Base-by-base conservation (phyloP, 2,113 vertebrate genomes). In the Anseranas semipalmata region DNA sequence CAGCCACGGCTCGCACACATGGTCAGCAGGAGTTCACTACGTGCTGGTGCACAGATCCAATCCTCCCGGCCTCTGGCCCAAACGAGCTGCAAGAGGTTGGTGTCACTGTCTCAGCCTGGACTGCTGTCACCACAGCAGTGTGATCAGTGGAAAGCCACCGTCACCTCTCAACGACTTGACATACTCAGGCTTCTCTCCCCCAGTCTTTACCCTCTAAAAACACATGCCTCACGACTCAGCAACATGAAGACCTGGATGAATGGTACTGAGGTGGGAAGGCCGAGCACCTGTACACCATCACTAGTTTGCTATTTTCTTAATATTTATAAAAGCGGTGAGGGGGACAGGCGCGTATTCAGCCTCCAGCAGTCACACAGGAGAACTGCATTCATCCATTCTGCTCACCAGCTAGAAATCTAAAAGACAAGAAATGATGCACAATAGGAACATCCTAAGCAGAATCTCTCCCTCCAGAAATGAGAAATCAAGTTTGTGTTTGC, bases 121-220 rank as follows among this genome's bases (percentile, higher is more conserved):
- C 43, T 15, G 33, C 70, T 58, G 82, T 71, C 79, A 88, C 55
- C 52, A 48, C 33, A 1, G 0, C 28, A 11, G 39, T 8, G 2
- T 5, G 19, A 21, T 15, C 66, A 13, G 58, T 24, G 50, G 43
- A 48, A 68, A 76, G 71, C 59, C 55, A n/a, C 62, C 1, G 6
- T 28, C 56, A 55, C 55, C 70, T 15, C 39, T n/a, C 43, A 46
- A 3, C 20, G 22, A 7, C 0, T 9, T 0, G 0, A 63, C 21
- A 56, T 0, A 0, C 39, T 60, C 27, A 10, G 39, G 24, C 46
- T 93, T 37, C 46, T 60, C n/a, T 84, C 84, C 16, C 22, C 24
- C 7, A 7, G 9, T 20, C 4, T 0, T 5, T 24, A 18, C 30
- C 20, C 43, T 79, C 41, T 45, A 17, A 62, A 72, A 90, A 82